Evolutionary conservation across 2,888 invertebrate species (phyloP), one percentile per base, ranked within the genome.

Genomic region (Papilio protenor): DNA sequence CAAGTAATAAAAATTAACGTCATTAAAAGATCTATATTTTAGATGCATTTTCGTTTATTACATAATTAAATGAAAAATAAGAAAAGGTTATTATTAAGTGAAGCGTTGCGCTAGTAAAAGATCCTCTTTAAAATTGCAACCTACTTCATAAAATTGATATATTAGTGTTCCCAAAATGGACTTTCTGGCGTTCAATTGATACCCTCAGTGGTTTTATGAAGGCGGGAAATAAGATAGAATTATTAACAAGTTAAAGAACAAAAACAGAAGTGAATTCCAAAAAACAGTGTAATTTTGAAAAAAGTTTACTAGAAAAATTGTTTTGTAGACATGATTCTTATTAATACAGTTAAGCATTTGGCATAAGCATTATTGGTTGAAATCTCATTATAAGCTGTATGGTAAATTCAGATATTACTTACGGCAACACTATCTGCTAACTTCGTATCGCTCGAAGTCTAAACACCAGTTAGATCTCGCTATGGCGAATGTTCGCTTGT

Each of bases 401-500:
- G 66, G 66, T 66, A n/a, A 66, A 40, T 66, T 66, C 0, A 23
- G 49, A 18, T 18, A n/a, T 6, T 4, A 11, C 14, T 40, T n/a
- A 40, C 70, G 77, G 77, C 61, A 77, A 75, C 74, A 6, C 70
- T 14, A 11, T 16, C 6, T 5, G 11, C 52, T 52, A 74, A 74
- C 77, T 59, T 69, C 75, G 18, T 11, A 66, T 66, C 64, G 64
- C 64, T 64, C 66, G 66, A 66, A 66, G 66, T 66, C 66, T 66
- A 66, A 66, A 61, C 59, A 33, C 8, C 52, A 70, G 47, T 77
- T 61, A 47, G 59, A 61, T 33, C 52, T 45, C 33, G n/a, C 27
- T 73, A 33, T 80, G 79, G 79, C 64, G 11, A 0, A 23, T 40
- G 82, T 59, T 73, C 33, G 77, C 73, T 81, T 84, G 86, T 84